A percentile compares a stretch with the other conserved stretches of the same genome.
These are phyloP conservation scores for Branchinecta sandiegonensis DNA, from an alignment of 2,888 invertebrate species.

Conservation along the genomic window DNA sequence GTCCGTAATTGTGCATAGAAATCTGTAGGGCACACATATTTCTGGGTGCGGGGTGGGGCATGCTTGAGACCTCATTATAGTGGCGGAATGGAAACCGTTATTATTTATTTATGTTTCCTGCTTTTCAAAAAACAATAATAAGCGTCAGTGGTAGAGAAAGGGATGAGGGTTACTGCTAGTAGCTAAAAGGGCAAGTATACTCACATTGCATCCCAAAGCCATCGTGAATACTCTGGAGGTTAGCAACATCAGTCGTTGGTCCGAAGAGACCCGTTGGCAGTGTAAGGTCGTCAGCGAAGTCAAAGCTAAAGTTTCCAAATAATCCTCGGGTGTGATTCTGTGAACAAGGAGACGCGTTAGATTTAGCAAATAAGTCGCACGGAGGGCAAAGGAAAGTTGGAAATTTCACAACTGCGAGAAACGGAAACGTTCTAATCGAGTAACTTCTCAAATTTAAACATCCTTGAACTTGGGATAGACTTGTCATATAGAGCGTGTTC, in stretches of 20 bases:
- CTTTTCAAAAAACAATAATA: too few species aligned
- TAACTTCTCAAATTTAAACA: slow-evolving; percentile 9
- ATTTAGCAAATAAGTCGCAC: not conserved
- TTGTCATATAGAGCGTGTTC: too few species aligned
- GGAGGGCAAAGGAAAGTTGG: slow-evolving; percentile 3
- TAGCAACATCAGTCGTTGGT: slow-evolving; percentile 41
- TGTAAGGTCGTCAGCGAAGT: slow-evolving; percentile 62
- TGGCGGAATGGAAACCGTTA: too few species aligned
- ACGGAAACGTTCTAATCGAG: slow-evolving; percentile 17
- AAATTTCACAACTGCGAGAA: not conserved
- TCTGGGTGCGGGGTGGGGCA: too few species aligned
- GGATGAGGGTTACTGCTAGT: too few species aligned
- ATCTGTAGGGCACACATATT: too few species aligned
- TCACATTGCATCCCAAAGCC: slow-evolving; percentile 63
- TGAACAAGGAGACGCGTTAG: slow-evolving; percentile 28
- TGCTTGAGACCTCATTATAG: too few species aligned
- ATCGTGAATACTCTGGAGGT: slow-evolving; percentile 56
- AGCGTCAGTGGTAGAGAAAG: too few species aligned
- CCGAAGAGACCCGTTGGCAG: slow-evolving; percentile 47
- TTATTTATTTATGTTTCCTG: too few species aligned
- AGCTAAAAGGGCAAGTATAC: slow-evolving; percentile 29
- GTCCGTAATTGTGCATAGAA: too few species aligned
- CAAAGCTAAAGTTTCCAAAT: slow-evolving; percentile 81
- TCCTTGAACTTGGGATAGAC: not conserved
- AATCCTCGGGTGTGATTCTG: slow-evolving; percentile 79